Conservation (phyloP, 2,797 vertebrate species). For the Spheniscus humboldti region DNA sequence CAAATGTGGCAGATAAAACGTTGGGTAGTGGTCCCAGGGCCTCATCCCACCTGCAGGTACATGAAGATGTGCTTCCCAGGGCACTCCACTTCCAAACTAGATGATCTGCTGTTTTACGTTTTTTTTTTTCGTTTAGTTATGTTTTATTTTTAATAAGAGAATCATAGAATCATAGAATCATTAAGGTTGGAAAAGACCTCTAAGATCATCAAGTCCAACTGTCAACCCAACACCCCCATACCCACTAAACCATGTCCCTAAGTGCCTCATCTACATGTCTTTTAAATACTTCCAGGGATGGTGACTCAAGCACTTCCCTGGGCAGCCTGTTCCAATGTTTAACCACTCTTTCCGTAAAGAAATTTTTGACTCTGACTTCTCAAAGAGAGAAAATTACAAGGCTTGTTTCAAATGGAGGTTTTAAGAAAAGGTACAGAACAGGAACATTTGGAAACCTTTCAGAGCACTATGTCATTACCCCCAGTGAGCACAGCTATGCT, state of each 20-base stretch:
- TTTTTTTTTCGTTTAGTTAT: background rate
- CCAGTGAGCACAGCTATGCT: background rate
- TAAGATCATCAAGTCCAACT: too few species aligned
- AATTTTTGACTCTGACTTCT: too few species aligned
- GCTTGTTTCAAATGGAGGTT: background rate
- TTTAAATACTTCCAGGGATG: too few species aligned
- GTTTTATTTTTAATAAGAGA: background rate
- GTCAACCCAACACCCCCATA: too few species aligned
- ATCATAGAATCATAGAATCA: background rate
- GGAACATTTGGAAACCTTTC: background rate
- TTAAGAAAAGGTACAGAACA: background rate
- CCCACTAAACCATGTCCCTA: too few species aligned
- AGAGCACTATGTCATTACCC: background rate
- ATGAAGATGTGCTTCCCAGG: background rate
- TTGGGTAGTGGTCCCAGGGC: background rate
- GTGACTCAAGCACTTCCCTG: too few species aligned
- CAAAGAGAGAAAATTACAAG: background rate
- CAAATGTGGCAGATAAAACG: background rate
- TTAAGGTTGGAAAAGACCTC: too few species aligned
- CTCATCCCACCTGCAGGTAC: background rate
- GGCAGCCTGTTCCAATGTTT: too few species aligned
- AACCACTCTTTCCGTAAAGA: too few species aligned
- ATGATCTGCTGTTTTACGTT: background rate
- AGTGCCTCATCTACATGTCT: too few species aligned
- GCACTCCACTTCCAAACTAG: background rate